Percentiles rank a stretch among this genome's conserved stretches.
Conservation (phyloP, 2,113 vertebrate species). For the Laterallus jamaicensis region DNA sequence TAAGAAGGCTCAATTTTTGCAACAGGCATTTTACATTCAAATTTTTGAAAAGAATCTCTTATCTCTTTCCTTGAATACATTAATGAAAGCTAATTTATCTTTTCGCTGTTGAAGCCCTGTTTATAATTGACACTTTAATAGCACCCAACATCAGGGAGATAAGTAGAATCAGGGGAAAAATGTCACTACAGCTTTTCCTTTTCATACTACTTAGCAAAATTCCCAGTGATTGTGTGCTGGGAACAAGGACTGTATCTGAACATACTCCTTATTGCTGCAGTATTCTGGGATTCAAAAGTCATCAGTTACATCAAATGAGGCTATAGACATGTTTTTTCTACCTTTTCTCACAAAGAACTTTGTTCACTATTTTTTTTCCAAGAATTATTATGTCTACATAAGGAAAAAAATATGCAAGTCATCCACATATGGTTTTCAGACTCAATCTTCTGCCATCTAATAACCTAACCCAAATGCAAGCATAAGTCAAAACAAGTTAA, state of each 20-base stretch:
- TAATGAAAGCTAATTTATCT: background rate
- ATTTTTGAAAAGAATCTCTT: background rate
- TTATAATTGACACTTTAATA: background rate
- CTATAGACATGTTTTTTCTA: background rate
- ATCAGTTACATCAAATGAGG: background rate
- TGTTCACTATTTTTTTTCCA: background rate
- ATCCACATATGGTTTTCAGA: background rate
- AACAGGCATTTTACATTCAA: background rate
- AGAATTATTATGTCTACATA: background rate
- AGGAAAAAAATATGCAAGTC: background rate
- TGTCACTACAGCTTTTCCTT: background rate
- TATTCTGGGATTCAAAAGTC: background rate
- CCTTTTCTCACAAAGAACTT: background rate
- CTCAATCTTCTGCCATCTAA: background rate
- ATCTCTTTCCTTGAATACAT: background rate
- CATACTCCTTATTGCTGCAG: fast-evolving
- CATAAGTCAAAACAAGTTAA: background rate
- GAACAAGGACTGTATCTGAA: background rate
- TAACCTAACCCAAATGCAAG: background rate
- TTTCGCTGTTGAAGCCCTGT: background rate
- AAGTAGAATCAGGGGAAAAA: background rate
- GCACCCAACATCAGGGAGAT: background rate
- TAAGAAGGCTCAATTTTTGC: background rate
- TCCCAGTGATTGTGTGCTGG: background rate
- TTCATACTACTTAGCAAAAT: background rate